phyloP scores from a whole-genome alignment of 2,113 vertebrate species.

The Hystrix cristata region DNA sequence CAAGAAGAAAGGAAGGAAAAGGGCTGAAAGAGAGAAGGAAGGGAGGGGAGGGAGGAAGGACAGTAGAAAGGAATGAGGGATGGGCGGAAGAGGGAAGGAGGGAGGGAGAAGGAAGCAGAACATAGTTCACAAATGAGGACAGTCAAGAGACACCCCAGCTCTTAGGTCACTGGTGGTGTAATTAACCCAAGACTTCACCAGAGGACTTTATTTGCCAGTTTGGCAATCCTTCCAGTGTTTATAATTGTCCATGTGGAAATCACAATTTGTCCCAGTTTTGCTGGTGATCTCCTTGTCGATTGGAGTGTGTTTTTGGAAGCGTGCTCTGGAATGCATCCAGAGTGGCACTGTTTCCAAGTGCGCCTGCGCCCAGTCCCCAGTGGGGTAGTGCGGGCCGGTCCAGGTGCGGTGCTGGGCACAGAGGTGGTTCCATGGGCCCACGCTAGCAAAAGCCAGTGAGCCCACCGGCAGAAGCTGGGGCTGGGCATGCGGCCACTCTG shows the following conservation, averaged over 20 bases:
- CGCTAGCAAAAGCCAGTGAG: neutral
- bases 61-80: neutral
- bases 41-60: neutral
- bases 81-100: neutral
- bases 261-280: slow-evolving; percentile 50
- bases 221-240: slow-evolving; percentile 45
- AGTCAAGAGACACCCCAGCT: neutral
- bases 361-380: neutral
- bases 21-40: neutral
- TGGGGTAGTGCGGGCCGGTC: neutral
- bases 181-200: slow-evolving; percentile 74
- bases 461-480: neutral
- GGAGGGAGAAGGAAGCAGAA: neutral
- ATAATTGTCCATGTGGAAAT: slow-evolving; percentile 55
- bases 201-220: slow-evolving; percentile 57
- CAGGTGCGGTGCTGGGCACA: neutral
- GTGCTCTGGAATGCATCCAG: neutral
- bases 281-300: slow-evolving; percentile 58
- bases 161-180: slow-evolving; percentile 30
- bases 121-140: neutral
- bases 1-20: neutral
- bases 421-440: neutral
- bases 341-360: neutral
- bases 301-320: slow-evolving; percentile 37
- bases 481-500: accelerated